Evolutionary conservation across 2,797 vertebrate species (phyloP).

Genomic region (Spinus pinus): DNA sequence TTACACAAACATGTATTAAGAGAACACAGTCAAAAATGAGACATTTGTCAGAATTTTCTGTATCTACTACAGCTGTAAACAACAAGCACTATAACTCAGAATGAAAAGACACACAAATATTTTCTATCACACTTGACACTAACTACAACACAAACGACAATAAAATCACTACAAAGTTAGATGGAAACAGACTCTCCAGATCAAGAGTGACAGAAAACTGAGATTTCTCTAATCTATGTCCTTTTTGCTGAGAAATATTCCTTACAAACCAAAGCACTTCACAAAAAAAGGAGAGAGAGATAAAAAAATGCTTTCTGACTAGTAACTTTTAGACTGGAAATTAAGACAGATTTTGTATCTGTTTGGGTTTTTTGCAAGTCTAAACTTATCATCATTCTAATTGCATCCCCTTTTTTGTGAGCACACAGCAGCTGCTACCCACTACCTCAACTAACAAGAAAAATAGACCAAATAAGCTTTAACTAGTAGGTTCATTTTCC

Average conservation of each 20-base stretch:
- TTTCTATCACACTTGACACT: conserved; percentile 25
- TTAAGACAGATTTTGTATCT: neutral
- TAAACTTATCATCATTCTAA: neutral
- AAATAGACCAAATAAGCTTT: neutral
- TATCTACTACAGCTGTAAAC: neutral
- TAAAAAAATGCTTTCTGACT: neutral
- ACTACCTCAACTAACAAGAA: neutral
- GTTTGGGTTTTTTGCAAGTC: neutral
- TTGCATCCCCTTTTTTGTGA: neutral
- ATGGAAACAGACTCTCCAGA: conserved; percentile 10
- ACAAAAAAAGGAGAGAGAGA: neutral
- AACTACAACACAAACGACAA: conserved; percentile 31
- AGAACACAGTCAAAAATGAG: neutral
- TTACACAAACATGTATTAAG: neutral
- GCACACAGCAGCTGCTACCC: neutral
- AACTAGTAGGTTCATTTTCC: neutral
- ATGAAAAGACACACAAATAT: neutral
- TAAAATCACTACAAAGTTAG: conserved; percentile 16
- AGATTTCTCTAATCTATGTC: neutral
- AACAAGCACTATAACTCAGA: conserved; percentile 3
- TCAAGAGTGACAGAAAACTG: neutral
- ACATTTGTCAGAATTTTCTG: conserved; percentile 11
- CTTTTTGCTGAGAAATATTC: neutral
- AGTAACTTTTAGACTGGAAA: neutral
- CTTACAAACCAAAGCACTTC: neutral